Base-by-base conservation (phyloP, 92 coral and sea anemone species). In the Paramuricea clavata region DNA sequence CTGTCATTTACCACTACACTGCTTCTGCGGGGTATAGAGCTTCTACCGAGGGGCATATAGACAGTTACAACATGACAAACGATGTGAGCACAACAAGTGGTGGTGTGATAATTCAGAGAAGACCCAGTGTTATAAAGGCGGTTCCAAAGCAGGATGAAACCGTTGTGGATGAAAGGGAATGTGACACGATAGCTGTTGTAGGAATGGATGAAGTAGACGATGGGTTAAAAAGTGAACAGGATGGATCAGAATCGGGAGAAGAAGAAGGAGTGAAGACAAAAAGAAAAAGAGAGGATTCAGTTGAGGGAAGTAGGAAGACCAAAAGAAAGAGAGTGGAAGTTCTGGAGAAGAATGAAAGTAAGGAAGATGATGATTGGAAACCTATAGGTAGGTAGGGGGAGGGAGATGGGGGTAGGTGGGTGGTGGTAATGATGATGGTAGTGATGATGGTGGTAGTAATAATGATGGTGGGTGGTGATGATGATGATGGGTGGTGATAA, bases 101-200 rank as follows among this genome's bases (percentile, higher is more conserved):
- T 16, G 67, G 82, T 8, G 82, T 49, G 2, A 76, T 76, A 28
- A 28, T 28, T 15, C 82, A 76, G n/a, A 27, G 82, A 28, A 68
- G 82, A n/a, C 41, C 82, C 39, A 76, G 82, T 76, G 82, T 76
- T 26, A 76, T 76, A 9, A 26, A 52, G 23, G 25, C 8, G 19
- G 82, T 54, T 1, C 82, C 82, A 28, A 56, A 21, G 1, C 41
- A 10, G 13, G 62, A 54, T 2, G 47, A 28, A 22, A 32, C 10
- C 33, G 41, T 25, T 26, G 33, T 5, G 36, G 60, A 13, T n/a
- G 21, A 11, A 17, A 11, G 21, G 23, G 68, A 52, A 76, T 23
- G 36, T 56, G 82, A 76, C 7, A 60, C 23, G 44, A 17, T 23
- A 52, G 68, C 50, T 17, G 82, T 49, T 5, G 68, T 33, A 3